These are phyloP conservation scores for Botia kubotai DNA, from an alignment of 2,797 vertebrate species.

Conservation along the genomic window DNA sequence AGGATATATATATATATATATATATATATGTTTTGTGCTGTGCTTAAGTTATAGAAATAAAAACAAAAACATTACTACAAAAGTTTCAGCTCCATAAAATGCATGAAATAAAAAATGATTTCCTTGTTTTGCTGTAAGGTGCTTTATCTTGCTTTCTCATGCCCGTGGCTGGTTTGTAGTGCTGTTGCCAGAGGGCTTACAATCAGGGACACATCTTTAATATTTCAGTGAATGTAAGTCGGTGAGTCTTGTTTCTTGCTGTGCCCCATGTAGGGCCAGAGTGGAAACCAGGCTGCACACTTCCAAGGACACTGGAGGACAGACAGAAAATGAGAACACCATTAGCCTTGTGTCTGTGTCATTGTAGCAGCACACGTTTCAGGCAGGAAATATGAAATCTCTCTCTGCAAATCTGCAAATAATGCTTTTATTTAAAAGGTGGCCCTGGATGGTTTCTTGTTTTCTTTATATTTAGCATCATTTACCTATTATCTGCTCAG, in stretches of 20 bases:
- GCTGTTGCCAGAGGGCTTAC: slow-evolving; percentile 50
- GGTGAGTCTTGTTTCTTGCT: slow-evolving; percentile 56
- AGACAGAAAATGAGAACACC: slow-evolving; percentile 9
- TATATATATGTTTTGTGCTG: no score
- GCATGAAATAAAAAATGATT: no score
- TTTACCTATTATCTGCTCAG: neutral
- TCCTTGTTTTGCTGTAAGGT: no score
- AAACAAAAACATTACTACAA: no score
- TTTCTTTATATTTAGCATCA: neutral
- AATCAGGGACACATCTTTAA: slow-evolving; percentile 31
- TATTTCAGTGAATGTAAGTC: slow-evolving; percentile 47
- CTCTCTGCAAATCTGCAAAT: neutral
- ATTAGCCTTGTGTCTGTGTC: slow-evolving; percentile 11
- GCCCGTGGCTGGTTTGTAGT: slow-evolving; percentile 8
- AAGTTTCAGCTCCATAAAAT: no score
- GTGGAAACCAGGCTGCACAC: slow-evolving; percentile 48
- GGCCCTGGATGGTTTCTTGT: neutral
- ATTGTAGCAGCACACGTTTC: slow-evolving; percentile 1
- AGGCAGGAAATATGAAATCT: slow-evolving; percentile 24
- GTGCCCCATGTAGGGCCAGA: slow-evolving; percentile 58
- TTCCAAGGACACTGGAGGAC: slow-evolving; percentile 55
- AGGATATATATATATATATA: no score
- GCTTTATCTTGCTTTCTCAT: neutral
- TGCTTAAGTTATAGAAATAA: no score
- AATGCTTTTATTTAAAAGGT: neutral